Evolutionary conservation across 2,888 invertebrate genomes (phyloP), one percentile per base, ranked within the genome.

Genomic region (Sphaerophoria taeniata): DNA sequence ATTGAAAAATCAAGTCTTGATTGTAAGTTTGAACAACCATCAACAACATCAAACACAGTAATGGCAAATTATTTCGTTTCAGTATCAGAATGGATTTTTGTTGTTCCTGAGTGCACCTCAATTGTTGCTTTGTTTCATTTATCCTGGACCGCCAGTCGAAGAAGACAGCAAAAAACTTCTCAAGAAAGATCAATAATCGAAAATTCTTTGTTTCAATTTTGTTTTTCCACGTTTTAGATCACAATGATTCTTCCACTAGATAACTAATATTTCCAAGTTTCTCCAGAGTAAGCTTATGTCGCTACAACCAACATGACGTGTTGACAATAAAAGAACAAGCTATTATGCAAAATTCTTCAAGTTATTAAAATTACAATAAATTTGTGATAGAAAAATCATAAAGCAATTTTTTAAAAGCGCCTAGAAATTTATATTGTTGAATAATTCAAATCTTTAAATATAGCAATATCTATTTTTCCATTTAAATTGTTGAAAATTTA

Each of bases 21-120:
- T 89, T 85, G 90, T 92, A 89, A 89, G 90, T 89, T n/a, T 36
- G 3, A 65, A 11, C 14, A 47, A 34, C 6, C 9, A 3, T 5
- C 7, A 31, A n/a, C n/a, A 43, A 11, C 34, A 16, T 2, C 2
- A 55, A 16, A 24, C 0, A 24, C 12, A 39, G 16, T 0, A 60
- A 39, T 24, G 5, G 24, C 11, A 6, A 12, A 12, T 12, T 6
- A 33, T 70, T 36, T 39, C 39, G 58, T 93, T 93, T 77, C 92
- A 96, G 96, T 90, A 95, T 47, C 96, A 97, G 93, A 96, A 96
- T 91, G 88, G 93, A 0, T 94, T 96, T 36, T 95, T 95, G 0
- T 92, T 95, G 14, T 39, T 90, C 0, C 91, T 96, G 55, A 95
- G 94, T 87, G 89, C 93, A 0, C 90, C 93, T 34, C 97, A 97